Evolutionary conservation across 35 echinoderm and acorn worm genomes (phyloP).

Genomic region (Acanthaster planci): DNA sequence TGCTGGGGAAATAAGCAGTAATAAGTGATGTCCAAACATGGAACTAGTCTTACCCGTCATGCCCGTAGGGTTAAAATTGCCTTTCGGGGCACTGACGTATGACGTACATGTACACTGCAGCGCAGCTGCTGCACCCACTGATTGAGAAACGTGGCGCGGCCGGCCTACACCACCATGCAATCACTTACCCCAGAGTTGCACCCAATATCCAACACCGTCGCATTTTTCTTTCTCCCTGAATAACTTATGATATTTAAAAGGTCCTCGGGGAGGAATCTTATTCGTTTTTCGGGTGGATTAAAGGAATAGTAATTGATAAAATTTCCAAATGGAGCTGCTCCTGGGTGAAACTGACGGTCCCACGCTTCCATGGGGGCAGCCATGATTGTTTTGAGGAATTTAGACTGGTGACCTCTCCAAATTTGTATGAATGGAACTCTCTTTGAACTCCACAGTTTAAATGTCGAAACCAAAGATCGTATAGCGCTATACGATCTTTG

Average conservation of each 20-base stretch:
- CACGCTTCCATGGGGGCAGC: constrained; percentile 49
- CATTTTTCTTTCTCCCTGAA: background rate
- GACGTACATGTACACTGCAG: background rate
- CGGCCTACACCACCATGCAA: background rate
- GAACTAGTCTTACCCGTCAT: background rate
- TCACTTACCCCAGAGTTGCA: constrained; percentile 54
- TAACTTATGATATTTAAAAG: constrained; percentile 3
- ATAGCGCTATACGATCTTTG: too few relatives aligned
- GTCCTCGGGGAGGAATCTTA: constrained; percentile 27
- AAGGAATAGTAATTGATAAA: constrained; percentile 68
- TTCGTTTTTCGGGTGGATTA: constrained; percentile 52
- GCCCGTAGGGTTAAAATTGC: background rate
- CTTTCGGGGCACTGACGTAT: background rate
- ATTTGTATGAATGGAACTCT: too few relatives aligned
- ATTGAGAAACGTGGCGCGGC: background rate
- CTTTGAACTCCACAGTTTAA: too few relatives aligned
- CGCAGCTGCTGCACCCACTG: background rate
- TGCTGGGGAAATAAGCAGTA: too few relatives aligned
- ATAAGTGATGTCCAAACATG: background rate
- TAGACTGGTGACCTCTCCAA: too few relatives aligned
- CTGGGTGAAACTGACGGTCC: constrained; percentile 21
- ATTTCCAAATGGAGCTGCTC: constrained; percentile 61
- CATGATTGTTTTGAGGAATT: too few relatives aligned
- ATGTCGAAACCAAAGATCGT: too few relatives aligned
- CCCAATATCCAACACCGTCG: constrained; percentile 37